Percentiles rank a stretch among this genome's conserved stretches.
These are phyloP conservation scores for Antedon mediterranea DNA, from an alignment of 53 echinoderm and acorn worm genomes.

Conservation along the genomic window DNA sequence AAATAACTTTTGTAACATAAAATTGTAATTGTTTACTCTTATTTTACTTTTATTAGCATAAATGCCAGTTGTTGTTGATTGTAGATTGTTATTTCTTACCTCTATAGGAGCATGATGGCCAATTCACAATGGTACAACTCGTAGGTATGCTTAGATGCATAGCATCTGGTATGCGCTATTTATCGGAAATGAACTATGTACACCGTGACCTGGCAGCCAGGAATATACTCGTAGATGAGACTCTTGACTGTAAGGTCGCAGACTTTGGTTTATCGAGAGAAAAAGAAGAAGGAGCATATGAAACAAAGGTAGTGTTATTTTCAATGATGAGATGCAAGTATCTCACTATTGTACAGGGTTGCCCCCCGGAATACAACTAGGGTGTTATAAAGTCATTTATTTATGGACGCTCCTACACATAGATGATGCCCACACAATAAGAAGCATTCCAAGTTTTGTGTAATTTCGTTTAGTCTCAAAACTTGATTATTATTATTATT, in stretches of 20 bases:
- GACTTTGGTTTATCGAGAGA: conserved; percentile 93
- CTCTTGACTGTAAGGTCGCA: conserved; percentile 86
- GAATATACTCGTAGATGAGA: conserved; percentile 81
- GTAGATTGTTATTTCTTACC: not conserved
- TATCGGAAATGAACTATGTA: conserved; percentile 97
- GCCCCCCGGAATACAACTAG: too few species aligned
- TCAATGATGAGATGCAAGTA: too few species aligned
- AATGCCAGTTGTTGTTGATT: not conserved
- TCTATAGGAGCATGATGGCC: conserved; percentile 85
- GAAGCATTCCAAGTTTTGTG: too few species aligned
- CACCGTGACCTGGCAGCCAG: conserved; percentile 95
- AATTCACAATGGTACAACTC: conserved; percentile 82
- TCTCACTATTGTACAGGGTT: too few species aligned
- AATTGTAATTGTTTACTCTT: too few species aligned
- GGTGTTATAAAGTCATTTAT: too few species aligned
- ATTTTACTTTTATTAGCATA: too few species aligned
- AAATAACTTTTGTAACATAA: too few species aligned
- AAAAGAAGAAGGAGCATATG: conserved; percentile 94
- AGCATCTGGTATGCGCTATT: conserved; percentile 84
- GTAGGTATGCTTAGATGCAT: conserved; percentile 85
- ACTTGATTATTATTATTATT: too few species aligned
- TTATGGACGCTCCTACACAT: too few species aligned
- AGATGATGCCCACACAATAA: too few species aligned
- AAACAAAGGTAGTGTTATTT: conserved; percentile 99
- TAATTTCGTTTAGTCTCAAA: too few species aligned